phyloP scores from a whole-genome alignment of 2,113 vertebrate genomes.

The Pontoporia blainvillei region DNA sequence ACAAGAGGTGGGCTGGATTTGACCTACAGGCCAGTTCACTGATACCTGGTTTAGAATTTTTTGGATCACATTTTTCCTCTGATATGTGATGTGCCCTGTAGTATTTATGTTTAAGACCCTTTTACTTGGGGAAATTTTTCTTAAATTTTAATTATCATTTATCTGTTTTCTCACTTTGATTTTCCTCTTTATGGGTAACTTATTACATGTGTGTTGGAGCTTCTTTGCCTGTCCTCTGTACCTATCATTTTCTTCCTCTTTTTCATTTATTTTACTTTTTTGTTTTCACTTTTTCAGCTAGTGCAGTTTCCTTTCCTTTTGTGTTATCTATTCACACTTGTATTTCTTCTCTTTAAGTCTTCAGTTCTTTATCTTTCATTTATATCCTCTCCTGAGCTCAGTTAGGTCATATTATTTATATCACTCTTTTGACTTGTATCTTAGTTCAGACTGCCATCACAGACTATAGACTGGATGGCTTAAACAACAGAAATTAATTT shows the following conservation, averaged over 20 bases:
- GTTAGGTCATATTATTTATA: not conserved
- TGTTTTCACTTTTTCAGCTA: not conserved
- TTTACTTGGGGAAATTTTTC: not conserved
- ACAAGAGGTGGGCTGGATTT: not conserved
- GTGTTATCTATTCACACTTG: not conserved
- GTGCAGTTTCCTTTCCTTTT: not conserved
- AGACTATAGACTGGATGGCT: not conserved
- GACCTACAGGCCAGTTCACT: not conserved
- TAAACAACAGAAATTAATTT: not conserved
- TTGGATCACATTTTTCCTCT: not conserved
- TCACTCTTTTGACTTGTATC: not conserved
- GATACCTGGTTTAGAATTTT: not conserved
- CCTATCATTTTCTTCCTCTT: not conserved
- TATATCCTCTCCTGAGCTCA: not conserved
- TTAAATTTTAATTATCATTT: not conserved
- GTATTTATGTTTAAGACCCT: not conserved
- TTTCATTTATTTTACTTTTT: not conserved
- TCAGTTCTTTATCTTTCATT: not conserved
- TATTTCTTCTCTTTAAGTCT: not conserved
- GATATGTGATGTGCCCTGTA: not conserved
- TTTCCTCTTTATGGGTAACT: not conserved
- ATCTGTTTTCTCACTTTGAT: not conserved
- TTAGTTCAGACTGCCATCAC: not conserved
- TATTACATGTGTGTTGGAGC: not conserved
- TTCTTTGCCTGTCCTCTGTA: not conserved